Evolutionary conservation across 2,113 vertebrate genomes (phyloP), one percentile per base, ranked within the genome.

Genomic region (Mobula birostris): DNA sequence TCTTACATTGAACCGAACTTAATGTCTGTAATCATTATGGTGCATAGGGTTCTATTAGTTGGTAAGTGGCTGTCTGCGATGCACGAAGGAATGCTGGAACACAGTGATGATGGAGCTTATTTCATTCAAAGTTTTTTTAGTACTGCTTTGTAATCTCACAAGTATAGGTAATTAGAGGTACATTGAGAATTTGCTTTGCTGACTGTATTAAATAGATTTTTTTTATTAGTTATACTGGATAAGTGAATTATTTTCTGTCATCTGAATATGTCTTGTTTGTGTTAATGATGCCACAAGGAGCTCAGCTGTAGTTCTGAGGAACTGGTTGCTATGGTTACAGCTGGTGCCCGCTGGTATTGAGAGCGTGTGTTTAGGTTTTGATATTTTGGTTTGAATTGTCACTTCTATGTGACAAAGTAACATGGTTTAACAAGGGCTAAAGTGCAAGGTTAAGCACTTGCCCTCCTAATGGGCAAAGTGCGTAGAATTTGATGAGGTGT

Each of bases 361-460:
- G 61, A 90, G 85, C 2, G 27, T 90, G 61, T 19, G 17, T 66
- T 90, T 63, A 68, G 85, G 61, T 90, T 90, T 36, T 66, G 85
- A 66, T 90, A 61, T 90, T 90, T 88, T 88, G 63, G 14, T 66
- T 90, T 68, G 29, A 63, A 68, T n/a, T 90, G 85, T 88, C 12
- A 29, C 85, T 63, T n/a, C 58, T 2, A 14, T n/a, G 85, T 66
- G 85, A 29, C 27, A 32, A 66, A 66, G 29, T 63, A 32, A 90
- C 32, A 17, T 63, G 2, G 6, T 17, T 90, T 66, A 29, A 36
- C 85, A 90, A 90, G 85, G 85, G 29, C 29, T 63, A 27, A 66
- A 36, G 15, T 88, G 29, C 85, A 90, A 90, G 85, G 14, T 66
- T n/a, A 32, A 90, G 85, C 29, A 32, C 29, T 32, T 88, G 29